phyloP scores from a whole-genome alignment of 2,888 invertebrate species.

The Stenchaetothrips biformis region DNA sequence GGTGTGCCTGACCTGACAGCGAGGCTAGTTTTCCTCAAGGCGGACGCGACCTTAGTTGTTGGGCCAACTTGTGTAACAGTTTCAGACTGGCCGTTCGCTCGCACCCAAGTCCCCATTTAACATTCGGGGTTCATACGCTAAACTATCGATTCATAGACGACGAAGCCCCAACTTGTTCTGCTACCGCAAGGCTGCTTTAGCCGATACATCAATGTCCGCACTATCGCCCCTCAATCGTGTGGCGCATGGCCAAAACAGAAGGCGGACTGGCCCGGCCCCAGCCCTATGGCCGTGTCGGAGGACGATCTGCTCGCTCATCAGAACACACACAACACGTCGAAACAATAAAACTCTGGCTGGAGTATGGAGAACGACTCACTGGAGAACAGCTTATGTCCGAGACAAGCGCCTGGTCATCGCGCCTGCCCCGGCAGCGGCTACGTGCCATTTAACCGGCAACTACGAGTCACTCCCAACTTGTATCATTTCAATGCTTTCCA shows the following conservation, averaged over 20 bases:
- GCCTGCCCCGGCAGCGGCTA: background rate
- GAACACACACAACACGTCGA: background rate
- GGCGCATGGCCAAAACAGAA: conserved; percentile 7
- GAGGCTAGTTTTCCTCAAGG: too few species aligned
- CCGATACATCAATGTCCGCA: background rate
- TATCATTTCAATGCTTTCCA: conserved; percentile 6
- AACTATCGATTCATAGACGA: background rate
- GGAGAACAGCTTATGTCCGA: background rate
- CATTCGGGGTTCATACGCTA: background rate
- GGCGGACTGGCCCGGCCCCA: background rate
- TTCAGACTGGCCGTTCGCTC: background rate
- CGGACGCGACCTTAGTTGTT: too few species aligned
- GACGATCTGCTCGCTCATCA: background rate
- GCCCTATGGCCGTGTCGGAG: background rate
- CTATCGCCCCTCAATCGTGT: conserved; percentile 1
- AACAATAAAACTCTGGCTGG: background rate
- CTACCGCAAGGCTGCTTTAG: background rate
- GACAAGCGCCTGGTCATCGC: background rate
- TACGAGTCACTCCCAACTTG: background rate
- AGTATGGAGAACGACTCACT: too few species aligned
- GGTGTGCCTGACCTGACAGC: too few species aligned
- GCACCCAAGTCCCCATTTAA: background rate
- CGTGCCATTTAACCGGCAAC: background rate
- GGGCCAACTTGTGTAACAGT: too few species aligned
- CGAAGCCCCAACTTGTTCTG: background rate